Evolutionary conservation across 2,888 invertebrate genomes (phyloP), one percentile per base, ranked within the genome.

Genomic region (Sympetrum striolatum): DNA sequence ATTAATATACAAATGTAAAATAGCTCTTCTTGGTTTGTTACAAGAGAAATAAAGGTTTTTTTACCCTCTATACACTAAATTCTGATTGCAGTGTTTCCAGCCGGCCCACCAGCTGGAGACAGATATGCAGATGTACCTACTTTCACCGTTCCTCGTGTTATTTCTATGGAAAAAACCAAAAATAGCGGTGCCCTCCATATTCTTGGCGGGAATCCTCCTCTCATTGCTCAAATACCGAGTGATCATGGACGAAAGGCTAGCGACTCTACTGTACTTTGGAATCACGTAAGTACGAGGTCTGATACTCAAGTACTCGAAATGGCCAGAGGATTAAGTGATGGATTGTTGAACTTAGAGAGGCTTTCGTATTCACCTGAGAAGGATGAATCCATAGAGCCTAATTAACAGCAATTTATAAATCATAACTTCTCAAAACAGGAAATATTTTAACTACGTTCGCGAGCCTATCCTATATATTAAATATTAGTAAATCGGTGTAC

Each of bases 81-180:
- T 15, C 80, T 2, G 37, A 48, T 82, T 82, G n/a, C 73, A 90
- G 91, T 91, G 91, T 35, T 91, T 90, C 58, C 80, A 86, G 8
- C 90, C 91, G 25, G 64, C 91, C 1, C 91, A 91, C 90, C 91
- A 91, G 79, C 81, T 91, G 31, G 82, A 90, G 25, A 91, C 91
- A 10, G 91, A 91, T 22, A 91, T 91, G 91, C 91, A 91, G 25
- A 90, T 91, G 91, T 91, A 91, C 39, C 44, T 91, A 31, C 31
- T 91, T 0, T 81, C 91, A n/a, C 91, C 91, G 15, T 90, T 90
- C 31, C 58, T 91, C 1, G 79, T 91, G 2, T 8, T 91, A 18
- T 73, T 86, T n/a, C 22, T 91, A 14, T 91, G 91, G 91, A 91
- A 90, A 82, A 81, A 53, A 25, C 90, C 91, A 4, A 80, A 90